Percentiles rank a stretch among this genome's conserved stretches.
phyloP scores from a whole-genome alignment of 2,888 invertebrate species.

The Drosophila neonasuta region DNA sequence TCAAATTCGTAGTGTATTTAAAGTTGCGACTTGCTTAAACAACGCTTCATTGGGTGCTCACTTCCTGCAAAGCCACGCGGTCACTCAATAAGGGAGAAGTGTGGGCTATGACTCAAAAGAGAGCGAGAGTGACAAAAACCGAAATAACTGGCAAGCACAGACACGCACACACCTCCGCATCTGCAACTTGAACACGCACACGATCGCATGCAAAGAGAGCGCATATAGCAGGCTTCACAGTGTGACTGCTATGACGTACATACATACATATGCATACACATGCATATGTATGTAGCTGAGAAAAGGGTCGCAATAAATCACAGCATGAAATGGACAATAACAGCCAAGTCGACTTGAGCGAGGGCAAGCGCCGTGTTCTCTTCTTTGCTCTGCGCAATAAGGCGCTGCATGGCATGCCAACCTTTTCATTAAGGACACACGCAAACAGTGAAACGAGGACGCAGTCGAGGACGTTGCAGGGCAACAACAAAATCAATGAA shows the following conservation, averaged over 20 bases:
- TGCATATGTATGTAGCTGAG: constrained; percentile 6
- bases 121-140: constrained; percentile 70
- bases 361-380: constrained; percentile 26
- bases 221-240: constrained; percentile 43
- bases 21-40: neutral
- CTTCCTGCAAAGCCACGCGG: constrained; percentile 49
- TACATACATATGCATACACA: neutral
- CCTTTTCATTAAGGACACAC: constrained; percentile 58
- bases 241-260: constrained; percentile 15
- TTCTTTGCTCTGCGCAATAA: constrained; percentile 17
- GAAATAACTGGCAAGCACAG: constrained; percentile 39
- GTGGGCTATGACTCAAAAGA: constrained; percentile 67
- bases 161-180: constrained; percentile 29
- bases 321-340: constrained; percentile 56
- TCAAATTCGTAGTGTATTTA: constrained; percentile 32
- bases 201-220: constrained; percentile 23
- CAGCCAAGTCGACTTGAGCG: constrained; percentile 30
- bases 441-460: constrained; percentile 61
- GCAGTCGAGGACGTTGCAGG: constrained; percentile 63
- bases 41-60: constrained; percentile 18
- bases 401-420: constrained; percentile 38
- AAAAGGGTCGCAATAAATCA: constrained; percentile 62
- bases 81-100: constrained; percentile 27
- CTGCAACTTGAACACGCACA: constrained; percentile 11
- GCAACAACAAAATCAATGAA: constrained; percentile 72